Conservation (phyloP, 2,888 invertebrate genomes). For the Melanargia galathea region DNA sequence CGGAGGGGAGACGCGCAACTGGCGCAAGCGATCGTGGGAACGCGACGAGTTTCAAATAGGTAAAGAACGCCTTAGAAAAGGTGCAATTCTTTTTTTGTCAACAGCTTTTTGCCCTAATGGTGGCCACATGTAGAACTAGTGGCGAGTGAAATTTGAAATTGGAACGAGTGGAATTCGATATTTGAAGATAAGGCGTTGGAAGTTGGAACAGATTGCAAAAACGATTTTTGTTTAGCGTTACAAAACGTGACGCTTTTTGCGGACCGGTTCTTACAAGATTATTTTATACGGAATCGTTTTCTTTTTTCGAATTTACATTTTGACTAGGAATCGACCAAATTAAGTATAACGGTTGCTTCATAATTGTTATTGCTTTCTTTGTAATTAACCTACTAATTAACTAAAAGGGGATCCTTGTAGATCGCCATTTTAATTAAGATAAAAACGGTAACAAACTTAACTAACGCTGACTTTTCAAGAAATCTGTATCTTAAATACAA, state of each 20-base stretch:
- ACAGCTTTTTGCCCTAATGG: slow-evolving; percentile 69
- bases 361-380: neutral
- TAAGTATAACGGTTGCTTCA: neutral
- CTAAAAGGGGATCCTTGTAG: neutral
- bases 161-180: slow-evolving; percentile 55
- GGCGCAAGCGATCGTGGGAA: slow-evolving; percentile 82
- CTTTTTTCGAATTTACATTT: neutral
- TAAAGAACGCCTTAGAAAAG: slow-evolving; percentile 79
- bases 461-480: too few relatives aligned
- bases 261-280: slow-evolving; percentile 8
- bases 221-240: neutral
- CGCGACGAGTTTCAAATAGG: slow-evolving; percentile 74
- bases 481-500: too few relatives aligned
- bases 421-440: neutral
- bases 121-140: slow-evolving; percentile 49
- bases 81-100: slow-evolving; percentile 75
- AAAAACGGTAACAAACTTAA: neutral
- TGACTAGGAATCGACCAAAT: slow-evolving; percentile 13
- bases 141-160: slow-evolving; percentile 53
- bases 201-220: slow-evolving; percentile 27
- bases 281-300: slow-evolving; percentile 5
- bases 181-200: slow-evolving; percentile 38
- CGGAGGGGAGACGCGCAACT: slow-evolving; percentile 76
- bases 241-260: slow-evolving; percentile 19
- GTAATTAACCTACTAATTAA: neutral